These are phyloP conservation scores for Drosophila kurseongensis DNA, from an alignment of 1,140 invertebrate species.

Conservation along the genomic window DNA sequence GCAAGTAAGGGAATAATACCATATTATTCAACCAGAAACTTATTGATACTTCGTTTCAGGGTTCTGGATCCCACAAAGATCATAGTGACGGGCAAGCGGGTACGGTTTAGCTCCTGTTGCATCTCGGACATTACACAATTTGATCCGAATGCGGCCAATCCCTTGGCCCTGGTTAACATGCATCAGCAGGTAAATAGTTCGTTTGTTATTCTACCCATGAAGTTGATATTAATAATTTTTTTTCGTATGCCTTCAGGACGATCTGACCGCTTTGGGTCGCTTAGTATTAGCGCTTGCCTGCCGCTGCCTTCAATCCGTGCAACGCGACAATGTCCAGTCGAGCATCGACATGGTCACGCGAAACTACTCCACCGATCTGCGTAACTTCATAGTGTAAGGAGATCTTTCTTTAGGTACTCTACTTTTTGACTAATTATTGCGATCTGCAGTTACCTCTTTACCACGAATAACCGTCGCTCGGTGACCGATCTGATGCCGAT, in stretches of 20 bases:
- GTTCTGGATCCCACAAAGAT: slow-evolving; percentile 97
- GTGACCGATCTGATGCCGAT: slow-evolving; percentile 99
- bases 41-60: slow-evolving; percentile 84
- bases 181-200: slow-evolving; percentile 87
- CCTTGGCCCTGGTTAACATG: slow-evolving; percentile 88
- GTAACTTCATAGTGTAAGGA: slow-evolving; percentile 95
- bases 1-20: slow-evolving; percentile 85
- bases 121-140: slow-evolving; percentile 94
- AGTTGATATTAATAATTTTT: background rate
- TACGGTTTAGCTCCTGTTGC: slow-evolving; percentile 93
- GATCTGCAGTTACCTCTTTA: slow-evolving; percentile 90
- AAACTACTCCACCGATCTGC: slow-evolving; percentile 96
- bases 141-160: slow-evolving; percentile 88
- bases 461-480: slow-evolving; percentile 89
- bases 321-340: slow-evolving; percentile 92
- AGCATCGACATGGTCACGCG: slow-evolving; percentile 95
- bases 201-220: too few species aligned
- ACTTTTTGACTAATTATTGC: background rate
- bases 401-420: background rate
- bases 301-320: slow-evolving; percentile 94
- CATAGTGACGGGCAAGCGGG: slow-evolving; percentile 89
- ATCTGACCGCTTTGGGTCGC: slow-evolving; percentile 95
- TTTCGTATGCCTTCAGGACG: slow-evolving; percentile 89
- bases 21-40: background rate
- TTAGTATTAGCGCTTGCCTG: slow-evolving; percentile 96